Evolutionary conservation across 2,888 invertebrate genomes (phyloP).

Genomic region (Drosophila merina): DNA sequence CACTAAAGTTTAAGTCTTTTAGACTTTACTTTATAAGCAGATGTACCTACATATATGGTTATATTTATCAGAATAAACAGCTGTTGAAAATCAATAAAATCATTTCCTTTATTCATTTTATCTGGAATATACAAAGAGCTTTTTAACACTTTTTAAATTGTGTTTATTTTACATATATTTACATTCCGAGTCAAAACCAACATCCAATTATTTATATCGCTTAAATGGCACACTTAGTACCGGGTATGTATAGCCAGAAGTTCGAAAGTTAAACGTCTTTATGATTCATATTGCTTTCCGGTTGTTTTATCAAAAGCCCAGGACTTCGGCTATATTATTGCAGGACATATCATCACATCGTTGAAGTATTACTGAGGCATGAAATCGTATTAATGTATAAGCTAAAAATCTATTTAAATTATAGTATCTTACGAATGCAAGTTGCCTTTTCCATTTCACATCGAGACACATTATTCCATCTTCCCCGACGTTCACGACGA

Average conservation of each 20-base stretch:
- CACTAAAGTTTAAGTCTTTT: not conserved
- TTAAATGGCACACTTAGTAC: too few relatives aligned
- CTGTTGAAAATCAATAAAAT: not conserved
- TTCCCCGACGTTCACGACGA: conserved; percentile 15
- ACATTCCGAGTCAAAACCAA: too few relatives aligned
- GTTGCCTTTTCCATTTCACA: conserved; percentile 41
- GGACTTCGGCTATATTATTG: conserved; percentile 18
- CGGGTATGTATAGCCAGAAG: too few relatives aligned
- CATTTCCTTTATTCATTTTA: not conserved
- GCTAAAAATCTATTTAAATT: not conserved
- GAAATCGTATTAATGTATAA: not conserved
- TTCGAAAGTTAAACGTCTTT: too few relatives aligned
- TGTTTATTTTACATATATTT: not conserved
- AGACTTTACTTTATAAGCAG: not conserved
- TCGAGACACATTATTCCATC: conserved; percentile 27
- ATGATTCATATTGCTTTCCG: not conserved
- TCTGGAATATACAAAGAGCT: not conserved
- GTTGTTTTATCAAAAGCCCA: conserved; percentile 6
- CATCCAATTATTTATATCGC: too few relatives aligned
- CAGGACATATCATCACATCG: conserved; percentile 39
- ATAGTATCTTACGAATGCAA: conserved; percentile 23
- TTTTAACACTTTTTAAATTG: not conserved
- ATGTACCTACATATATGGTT: not conserved
- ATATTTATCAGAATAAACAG: not conserved
- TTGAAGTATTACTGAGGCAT: conserved; percentile 8